Percentiles rank a stretch among this genome's conserved stretches.
Conservation (phyloP, 1,140 invertebrate genomes). For the Lepidostoma basale region DNA sequence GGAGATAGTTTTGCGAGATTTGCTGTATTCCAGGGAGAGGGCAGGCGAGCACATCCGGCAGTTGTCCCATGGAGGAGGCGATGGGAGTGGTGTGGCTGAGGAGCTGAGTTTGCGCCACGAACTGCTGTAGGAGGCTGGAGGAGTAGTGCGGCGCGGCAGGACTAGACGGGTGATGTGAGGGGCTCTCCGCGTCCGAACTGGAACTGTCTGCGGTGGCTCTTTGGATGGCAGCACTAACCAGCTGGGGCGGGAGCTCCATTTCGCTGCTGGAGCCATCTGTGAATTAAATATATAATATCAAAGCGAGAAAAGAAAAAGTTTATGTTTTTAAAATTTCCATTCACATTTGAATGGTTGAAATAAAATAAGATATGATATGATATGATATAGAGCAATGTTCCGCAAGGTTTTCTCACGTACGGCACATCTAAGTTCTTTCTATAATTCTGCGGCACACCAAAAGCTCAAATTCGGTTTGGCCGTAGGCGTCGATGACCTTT, state of each 20-base stretch:
- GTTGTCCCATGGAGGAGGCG: constrained; percentile 46
- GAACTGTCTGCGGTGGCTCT: constrained; percentile 67
- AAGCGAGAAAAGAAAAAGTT: background rate
- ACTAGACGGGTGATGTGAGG: constrained; percentile 55
- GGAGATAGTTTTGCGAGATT: constrained; percentile 53
- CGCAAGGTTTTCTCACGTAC: no score
- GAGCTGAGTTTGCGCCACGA: constrained; percentile 68
- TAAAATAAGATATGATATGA: no score
- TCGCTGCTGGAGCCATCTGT: constrained; percentile 69
- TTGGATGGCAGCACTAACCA: constrained; percentile 73
- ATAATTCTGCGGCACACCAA: no score
- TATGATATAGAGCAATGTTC: no score
- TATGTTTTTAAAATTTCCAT: background rate
- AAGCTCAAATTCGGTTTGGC: no score
- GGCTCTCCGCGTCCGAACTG: constrained; percentile 66
- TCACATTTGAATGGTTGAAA: no score
- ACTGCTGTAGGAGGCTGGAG: constrained; percentile 67
- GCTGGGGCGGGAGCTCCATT: constrained; percentile 70
- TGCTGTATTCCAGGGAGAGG: constrained; percentile 54
- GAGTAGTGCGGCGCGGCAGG: constrained; percentile 62
- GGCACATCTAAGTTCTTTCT: no score
- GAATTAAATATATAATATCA: constrained; percentile 34
- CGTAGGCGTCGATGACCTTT: no score
- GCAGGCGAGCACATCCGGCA: constrained; percentile 55
- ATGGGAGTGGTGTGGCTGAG: constrained; percentile 55